Conservation (phyloP, 2,797 vertebrate species). For the Pyrrhura leucotis region DNA sequence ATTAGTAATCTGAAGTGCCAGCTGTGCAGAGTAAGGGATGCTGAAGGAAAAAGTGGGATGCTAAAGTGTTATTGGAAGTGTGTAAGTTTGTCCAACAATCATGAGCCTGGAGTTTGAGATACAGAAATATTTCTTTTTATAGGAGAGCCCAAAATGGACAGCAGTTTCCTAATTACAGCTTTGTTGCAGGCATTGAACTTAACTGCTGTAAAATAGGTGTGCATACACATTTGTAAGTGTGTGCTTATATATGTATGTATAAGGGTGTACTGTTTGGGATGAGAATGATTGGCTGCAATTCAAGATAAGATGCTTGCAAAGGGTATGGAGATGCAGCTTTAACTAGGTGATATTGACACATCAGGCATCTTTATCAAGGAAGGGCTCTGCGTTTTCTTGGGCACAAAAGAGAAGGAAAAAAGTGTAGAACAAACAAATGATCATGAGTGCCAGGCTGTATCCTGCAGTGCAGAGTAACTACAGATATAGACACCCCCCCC, state of each 20-base stretch:
- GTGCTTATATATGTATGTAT: background rate
- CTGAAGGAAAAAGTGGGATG: background rate
- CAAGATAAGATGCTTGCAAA: background rate
- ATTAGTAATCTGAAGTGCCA: background rate
- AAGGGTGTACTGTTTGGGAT: background rate
- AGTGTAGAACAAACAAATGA: background rate
- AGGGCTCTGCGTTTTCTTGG: background rate
- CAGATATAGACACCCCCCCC: background rate
- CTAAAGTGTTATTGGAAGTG: background rate
- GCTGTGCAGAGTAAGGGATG: background rate
- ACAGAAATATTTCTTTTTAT: background rate
- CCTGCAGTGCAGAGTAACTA: background rate
- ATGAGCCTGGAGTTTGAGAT: background rate
- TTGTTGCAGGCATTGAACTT: background rate
- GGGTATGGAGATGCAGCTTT: background rate
- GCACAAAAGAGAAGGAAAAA: background rate
- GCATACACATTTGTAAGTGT: too few relatives aligned
- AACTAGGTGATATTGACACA: background rate
- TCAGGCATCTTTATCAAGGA: background rate
- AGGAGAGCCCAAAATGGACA: background rate
- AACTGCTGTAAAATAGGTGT: background rate
- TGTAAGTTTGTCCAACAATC: fast-evolving
- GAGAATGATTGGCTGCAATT: background rate
- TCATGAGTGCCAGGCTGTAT: background rate
- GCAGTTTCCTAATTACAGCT: background rate